Evolutionary conservation across 2,113 vertebrate species (phyloP), one percentile per base, ranked within the genome.

Genomic region (Protomyctophum bolini): DNA sequence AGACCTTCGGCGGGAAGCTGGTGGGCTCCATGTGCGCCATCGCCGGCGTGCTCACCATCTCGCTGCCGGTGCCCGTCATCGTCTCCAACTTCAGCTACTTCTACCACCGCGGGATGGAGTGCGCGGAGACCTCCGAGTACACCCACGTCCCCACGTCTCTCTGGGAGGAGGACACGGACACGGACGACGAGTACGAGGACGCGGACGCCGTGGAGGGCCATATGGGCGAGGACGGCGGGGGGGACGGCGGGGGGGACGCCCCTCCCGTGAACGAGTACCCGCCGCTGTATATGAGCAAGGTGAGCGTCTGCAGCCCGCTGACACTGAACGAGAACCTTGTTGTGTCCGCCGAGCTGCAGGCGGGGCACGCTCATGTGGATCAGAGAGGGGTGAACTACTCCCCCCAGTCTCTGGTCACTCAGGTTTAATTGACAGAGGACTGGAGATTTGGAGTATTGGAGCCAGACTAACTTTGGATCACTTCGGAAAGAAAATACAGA

Each of bases 51-150:
- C 93, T 98, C 72, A 97, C 96, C 87, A 97, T 98, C 78, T 97
- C 96, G 0, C 82, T 98, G 65, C 96, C 96, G 0, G 96, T 98
- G 50, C 96, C 96, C 0, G 96, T 97, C 84, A 98, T 98, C 0
- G 96, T 98, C 77, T 98, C 96, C 80, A 98, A 98, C 85, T 98
- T 98, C 87, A 97, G 96, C 83, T 98, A 96, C 79, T 98, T 98
- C 91, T 97, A 98, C 77, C 96, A 97, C 81, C 86, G 96, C 6
- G 96, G 92, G 80, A 95, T 89, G 12, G 94, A 97, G 72, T 92
- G 94, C 0, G 94, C 93, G 81, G 95, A 95, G 60, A 92, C 78
- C 0, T 91, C 89, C 0, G 89, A 94, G 72, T 96, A 91, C 75
- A 84, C 83, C 4, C 96, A 97, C 0, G 87, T 96, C 72, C 67